Conservation (phyloP, 2,113 vertebrate species). For the Myotis lucifugus region DNA sequence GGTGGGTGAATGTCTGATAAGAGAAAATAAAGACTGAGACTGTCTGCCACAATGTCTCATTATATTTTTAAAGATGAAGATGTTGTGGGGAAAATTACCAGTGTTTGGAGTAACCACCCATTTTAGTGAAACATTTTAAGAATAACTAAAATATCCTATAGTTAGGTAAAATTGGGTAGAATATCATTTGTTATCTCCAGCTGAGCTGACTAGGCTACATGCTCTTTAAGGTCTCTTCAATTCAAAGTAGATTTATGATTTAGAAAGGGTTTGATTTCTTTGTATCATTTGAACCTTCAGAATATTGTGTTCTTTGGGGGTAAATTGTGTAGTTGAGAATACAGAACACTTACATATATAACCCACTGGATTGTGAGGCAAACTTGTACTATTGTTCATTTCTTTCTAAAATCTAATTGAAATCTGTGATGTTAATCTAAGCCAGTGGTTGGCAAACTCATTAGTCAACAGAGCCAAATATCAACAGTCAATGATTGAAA, state of each 20-base stretch:
- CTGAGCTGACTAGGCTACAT: background rate
- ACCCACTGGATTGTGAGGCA: background rate
- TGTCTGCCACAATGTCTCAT: background rate
- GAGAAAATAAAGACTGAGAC: background rate
- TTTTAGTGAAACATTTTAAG: background rate
- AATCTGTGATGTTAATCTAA: background rate
- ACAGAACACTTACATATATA: background rate
- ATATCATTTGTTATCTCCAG: background rate
- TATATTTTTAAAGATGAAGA: background rate
- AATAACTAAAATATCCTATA: background rate
- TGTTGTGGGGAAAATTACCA: background rate
- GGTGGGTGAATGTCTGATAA: background rate
- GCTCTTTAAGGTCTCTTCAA: background rate
- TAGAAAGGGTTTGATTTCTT: background rate
- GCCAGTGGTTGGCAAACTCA: too few species aligned
- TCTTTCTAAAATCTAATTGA: background rate
- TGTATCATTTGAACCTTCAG: background rate
- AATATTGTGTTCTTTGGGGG: background rate
- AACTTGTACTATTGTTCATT: background rate
- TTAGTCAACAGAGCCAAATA: too few species aligned
- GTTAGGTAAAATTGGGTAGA: background rate
- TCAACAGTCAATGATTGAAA: too few species aligned
- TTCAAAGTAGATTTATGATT: slow-evolving; percentile 16
- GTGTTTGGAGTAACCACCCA: background rate
- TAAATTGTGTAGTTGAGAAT: background rate